A percentile compares a stretch with the other conserved stretches of the same genome.
Conservation (phyloP, 64 coral and sea anemone species). For the Stylophora pistillata region DNA sequence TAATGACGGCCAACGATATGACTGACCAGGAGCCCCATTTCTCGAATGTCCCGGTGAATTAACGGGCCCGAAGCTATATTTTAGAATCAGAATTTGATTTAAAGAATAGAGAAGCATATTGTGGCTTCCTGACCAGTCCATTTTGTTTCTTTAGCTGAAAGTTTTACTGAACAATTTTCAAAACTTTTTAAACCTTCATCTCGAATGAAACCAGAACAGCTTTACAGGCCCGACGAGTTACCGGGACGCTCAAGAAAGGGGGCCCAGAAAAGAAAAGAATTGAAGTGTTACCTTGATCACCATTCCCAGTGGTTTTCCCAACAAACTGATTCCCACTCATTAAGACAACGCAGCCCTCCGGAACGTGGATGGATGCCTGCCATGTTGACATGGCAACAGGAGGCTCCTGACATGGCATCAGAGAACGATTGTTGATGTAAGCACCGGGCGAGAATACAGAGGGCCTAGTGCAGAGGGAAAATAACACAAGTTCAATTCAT, state of each 20-base stretch:
- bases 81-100: too few relatives aligned
- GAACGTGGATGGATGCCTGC: constrained; percentile 94
- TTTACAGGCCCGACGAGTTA: neutral
- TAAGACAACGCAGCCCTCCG: constrained; percentile 74
- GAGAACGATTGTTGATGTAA: constrained; percentile 98
- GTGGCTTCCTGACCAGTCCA: too few relatives aligned
- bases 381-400: constrained; percentile 99
- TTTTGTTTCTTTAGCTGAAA: too few relatives aligned
- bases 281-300: constrained; percentile 53
- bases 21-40: too few relatives aligned
- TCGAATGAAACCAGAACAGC: too few relatives aligned
- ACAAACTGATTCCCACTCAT: constrained; percentile 88
- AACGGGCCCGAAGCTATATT: too few relatives aligned
- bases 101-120: too few relatives aligned
- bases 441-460: constrained; percentile 97
- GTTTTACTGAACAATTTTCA: too few relatives aligned
- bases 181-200: too few relatives aligned
- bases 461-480: constrained; percentile 52
- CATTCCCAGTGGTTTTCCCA: constrained; percentile 30
- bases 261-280: neutral
- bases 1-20: too few relatives aligned
- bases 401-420: constrained; percentile 99
- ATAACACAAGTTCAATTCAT: neutral
- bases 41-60: too few relatives aligned
- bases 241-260: neutral